These are phyloP conservation scores for Rutilus rutilus DNA, from an alignment of 2,113 vertebrate species.

Conservation along the genomic window DNA sequence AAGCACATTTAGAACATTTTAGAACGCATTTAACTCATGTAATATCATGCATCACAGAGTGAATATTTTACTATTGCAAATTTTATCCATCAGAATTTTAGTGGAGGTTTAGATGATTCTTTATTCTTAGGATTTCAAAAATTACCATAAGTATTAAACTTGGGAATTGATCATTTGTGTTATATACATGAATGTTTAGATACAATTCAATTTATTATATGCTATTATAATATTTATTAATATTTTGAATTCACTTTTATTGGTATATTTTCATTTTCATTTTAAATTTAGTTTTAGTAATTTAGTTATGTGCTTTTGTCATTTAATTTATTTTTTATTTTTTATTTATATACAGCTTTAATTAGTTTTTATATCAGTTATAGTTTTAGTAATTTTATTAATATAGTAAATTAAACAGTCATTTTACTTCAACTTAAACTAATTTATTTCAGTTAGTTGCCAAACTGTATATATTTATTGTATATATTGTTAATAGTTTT, in stretches of 20 bases:
- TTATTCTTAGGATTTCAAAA: neutral
- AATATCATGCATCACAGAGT: neutral
- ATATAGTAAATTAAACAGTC: too few relatives aligned
- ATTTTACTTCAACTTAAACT: neutral
- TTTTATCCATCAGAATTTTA: neutral
- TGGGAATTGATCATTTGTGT: neutral
- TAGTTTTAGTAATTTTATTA: neutral
- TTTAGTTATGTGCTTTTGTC: too few relatives aligned
- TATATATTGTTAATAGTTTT: too few relatives aligned
- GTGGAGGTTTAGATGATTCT: neutral
- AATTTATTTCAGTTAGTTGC: too few relatives aligned
- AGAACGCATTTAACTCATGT: neutral
- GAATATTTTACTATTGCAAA: neutral
- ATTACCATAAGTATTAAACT: neutral
- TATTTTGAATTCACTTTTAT: too few relatives aligned
- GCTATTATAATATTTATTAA: too few relatives aligned
- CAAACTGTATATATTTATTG: too few relatives aligned
- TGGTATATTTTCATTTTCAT: too few relatives aligned
- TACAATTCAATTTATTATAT: neutral
- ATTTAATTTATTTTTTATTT: too few relatives aligned
- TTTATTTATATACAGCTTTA: neutral
- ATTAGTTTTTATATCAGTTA: neutral
- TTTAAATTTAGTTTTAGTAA: too few relatives aligned
- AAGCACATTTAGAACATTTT: neutral
- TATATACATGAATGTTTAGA: neutral